Evolutionary conservation across 1,140 invertebrate species (phyloP).

Genomic region (Drosophila tsacasi): DNA sequence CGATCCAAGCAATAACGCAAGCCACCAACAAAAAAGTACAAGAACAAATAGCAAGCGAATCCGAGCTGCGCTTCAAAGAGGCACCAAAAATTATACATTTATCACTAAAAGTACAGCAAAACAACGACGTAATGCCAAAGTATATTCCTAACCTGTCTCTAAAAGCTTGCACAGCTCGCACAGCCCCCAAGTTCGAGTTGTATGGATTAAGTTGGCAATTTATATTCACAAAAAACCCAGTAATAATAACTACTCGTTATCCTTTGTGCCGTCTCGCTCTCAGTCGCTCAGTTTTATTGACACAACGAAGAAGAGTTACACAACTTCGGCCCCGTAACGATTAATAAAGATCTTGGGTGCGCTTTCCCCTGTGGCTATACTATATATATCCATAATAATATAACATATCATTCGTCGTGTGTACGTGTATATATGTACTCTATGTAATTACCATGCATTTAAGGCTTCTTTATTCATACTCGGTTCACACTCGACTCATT

Average conservation of each 20-base stretch:
- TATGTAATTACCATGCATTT: slow-evolving; percentile 72
- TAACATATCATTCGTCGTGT: slow-evolving; percentile 55
- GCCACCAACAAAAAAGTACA: slow-evolving; percentile 7
- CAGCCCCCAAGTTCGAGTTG: slow-evolving; percentile 52
- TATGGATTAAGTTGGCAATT: slow-evolving; percentile 29
- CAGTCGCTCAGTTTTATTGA: slow-evolving; percentile 14
- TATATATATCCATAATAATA: slow-evolving; percentile 35
- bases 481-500: slow-evolving; percentile 20
- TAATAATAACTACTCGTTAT: slow-evolving; percentile 36
- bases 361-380: slow-evolving; percentile 43
- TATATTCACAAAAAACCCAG: slow-evolving; percentile 14
- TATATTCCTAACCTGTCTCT: slow-evolving; percentile 43
- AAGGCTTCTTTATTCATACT: slow-evolving; percentile 51
- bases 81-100: slow-evolving; percentile 17
- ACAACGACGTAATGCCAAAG: slow-evolving; percentile 20
- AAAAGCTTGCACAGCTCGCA: slow-evolving; percentile 68
- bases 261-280: slow-evolving; percentile 40
- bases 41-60: not conserved
- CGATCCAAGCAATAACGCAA: slow-evolving; percentile 36
- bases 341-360: slow-evolving; percentile 32
- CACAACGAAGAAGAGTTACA: slow-evolving; percentile 9
- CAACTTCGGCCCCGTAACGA: slow-evolving; percentile 18
- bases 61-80: slow-evolving; percentile 32
- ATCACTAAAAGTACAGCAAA: slow-evolving; percentile 22
- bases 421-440: slow-evolving; percentile 79